Base-by-base conservation (phyloP, 2,888 invertebrate species). In the Ceramica pisi region DNA sequence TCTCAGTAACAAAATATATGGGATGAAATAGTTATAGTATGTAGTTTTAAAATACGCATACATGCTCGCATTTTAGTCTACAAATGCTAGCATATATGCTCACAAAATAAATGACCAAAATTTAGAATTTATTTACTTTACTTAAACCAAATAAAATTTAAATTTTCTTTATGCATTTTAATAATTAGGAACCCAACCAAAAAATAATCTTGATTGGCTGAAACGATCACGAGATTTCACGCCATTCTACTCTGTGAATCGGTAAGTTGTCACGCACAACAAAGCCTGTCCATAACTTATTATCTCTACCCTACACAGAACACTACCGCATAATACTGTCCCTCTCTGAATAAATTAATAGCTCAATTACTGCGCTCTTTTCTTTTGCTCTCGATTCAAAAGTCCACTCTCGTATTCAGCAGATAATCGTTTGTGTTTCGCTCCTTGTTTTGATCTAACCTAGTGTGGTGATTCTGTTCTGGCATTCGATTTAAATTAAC, bases 111-210 rank as follows among this genome's bases (percentile, higher is more conserved):
- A 35, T 56, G 48, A 35, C 3, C 2, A 26, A 26, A 26, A 3
- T 3, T 26, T 3, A 4, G 26, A 2, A n/a, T 16, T 50, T 21
- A 4, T 14, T 23, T 10, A n/a, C 12, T 35, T 16, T 31, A 26
- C 21, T 9, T 35, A 57, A 6, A 67, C 38, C 60, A 55, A 56
- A 56, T n/a, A 1, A 19, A 38, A 55, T 8, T 4, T 23, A 21
- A 55, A 12, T 46, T 53, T n/a, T 6, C 9, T 41, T 46, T 46
- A 46, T 75, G 56, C 57, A 57, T 75, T 31, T 35, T 16, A 61
- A 31, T n/a, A n/a, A 55, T 68, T 26, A 26, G 14, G 48, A 46
- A 38, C 14, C n/a, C 7, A 41, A 23, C 12, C 3, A 3, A 56
- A 55, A 31, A 48, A 41, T 41, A 55, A 53, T 5, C 9, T 41